phyloP scores from a whole-genome alignment of 2,888 invertebrate species.

The Slavum lentiscoides region DNA sequence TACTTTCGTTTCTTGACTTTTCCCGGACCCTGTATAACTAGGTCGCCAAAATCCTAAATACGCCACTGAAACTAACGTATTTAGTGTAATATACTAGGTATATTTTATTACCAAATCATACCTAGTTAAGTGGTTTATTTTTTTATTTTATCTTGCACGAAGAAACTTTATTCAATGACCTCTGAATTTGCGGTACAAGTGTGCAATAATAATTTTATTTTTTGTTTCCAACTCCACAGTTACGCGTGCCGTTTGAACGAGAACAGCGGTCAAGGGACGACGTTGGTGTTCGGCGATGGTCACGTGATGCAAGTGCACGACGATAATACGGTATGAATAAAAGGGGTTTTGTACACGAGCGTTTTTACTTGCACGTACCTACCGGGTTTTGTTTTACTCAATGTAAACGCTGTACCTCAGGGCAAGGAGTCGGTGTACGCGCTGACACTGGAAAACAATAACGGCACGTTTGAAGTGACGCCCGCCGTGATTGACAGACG shows the following conservation, averaged over 20 bases:
- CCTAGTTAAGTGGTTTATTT: too few species aligned
- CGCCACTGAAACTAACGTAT: too few species aligned
- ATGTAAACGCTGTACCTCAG: slow-evolving; percentile 56
- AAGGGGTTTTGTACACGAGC: background rate
- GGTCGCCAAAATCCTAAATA: too few species aligned
- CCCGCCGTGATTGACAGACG: slow-evolving; percentile 81
- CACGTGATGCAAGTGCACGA: slow-evolving; percentile 75
- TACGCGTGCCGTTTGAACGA: slow-evolving; percentile 78
- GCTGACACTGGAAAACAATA: slow-evolving; percentile 75
- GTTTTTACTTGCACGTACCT: background rate
- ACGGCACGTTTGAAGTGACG: slow-evolving; percentile 84
- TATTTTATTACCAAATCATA: too few species aligned
- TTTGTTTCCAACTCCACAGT: slow-evolving; percentile 60
- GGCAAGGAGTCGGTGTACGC: slow-evolving; percentile 85
- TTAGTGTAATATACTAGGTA: too few species aligned
- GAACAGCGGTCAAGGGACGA: slow-evolving; percentile 79
- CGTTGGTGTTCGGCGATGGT: slow-evolving; percentile 71
- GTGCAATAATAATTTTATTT: background rate
- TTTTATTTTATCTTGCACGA: too few species aligned
- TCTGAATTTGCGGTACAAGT: too few species aligned
- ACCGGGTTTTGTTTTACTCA: background rate
- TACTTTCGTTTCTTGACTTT: too few species aligned
- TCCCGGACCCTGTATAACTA: too few species aligned
- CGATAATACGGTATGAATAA: slow-evolving; percentile 65
- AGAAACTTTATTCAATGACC: too few species aligned